Conservation (phyloP, 37 sponge, comb jelly and placozoan species). For the Amphimedon queenslandica region DNA sequence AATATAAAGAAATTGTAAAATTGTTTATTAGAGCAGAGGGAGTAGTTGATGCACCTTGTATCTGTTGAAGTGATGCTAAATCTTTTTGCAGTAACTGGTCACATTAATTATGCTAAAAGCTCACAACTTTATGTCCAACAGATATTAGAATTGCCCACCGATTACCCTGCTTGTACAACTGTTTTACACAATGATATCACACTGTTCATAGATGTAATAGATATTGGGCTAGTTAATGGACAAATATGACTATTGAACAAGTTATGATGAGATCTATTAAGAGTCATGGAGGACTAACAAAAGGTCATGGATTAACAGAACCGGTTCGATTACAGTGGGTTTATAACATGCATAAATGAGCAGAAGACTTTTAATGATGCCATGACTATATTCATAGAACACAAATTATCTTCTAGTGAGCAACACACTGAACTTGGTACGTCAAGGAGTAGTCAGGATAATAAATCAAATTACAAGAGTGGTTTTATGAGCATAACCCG, state of each 20-base stretch:
- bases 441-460: conserved; percentile 39
- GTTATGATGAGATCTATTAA: conserved; percentile 39
- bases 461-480: conserved; percentile 27
- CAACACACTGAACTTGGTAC: conserved; percentile 19
- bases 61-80: conserved; percentile 28
- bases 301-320: conserved; percentile 37
- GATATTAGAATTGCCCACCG: conserved; percentile 18
- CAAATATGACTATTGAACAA: conserved; percentile 28
- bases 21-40: conserved; percentile 36
- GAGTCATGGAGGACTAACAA: conserved; percentile 32
- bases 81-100: conserved; percentile 37
- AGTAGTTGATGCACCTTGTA: conserved; percentile 32
- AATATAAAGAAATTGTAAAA: conserved; percentile 21
- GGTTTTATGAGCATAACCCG: conserved; percentile 36
- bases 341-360: conserved; percentile 36
- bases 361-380: too few species aligned
- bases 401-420: conserved; percentile 12
- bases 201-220: conserved; percentile 23
- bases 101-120: conserved; percentile 36
- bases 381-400: conserved; percentile 22
- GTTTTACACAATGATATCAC: conserved; percentile 32
- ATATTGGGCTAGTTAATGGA: conserved; percentile 42
- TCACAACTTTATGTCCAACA: conserved; percentile 25
- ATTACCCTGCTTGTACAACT: conserved; percentile 17
- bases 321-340: conserved; percentile 21